Evolutionary conservation across 2,113 vertebrate species (phyloP).

Genomic region (Cheirogaleus medius): DNA sequence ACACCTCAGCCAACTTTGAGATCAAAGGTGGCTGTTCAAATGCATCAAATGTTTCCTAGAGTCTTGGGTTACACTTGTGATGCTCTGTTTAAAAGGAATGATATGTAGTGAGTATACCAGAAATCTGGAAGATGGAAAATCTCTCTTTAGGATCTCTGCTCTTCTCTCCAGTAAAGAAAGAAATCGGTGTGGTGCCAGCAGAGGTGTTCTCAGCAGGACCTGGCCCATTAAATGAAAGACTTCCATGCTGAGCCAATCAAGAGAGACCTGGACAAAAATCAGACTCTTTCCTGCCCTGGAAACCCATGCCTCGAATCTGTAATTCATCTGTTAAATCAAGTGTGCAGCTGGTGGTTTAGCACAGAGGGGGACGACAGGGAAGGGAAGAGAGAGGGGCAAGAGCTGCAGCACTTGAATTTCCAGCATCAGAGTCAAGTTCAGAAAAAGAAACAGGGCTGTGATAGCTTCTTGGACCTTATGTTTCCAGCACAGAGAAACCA

Average conservation of each 20-base stretch:
- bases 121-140: not conserved
- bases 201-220: constrained; percentile 68
- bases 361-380: constrained; percentile 45
- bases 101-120: not conserved
- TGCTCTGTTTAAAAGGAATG: constrained; percentile 49
- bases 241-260: constrained; percentile 72
- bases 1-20: not conserved
- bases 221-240: constrained; percentile 67
- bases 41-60: not conserved
- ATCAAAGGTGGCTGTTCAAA: not conserved
- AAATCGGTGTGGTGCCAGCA: constrained; percentile 47
- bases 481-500: constrained; percentile 74
- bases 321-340: constrained; percentile 76
- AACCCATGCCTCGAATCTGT: constrained; percentile 75
- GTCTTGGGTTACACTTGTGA: not conserved
- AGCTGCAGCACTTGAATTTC: constrained; percentile 62
- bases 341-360: constrained; percentile 60
- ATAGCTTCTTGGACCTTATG: constrained; percentile 58
- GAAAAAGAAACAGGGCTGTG: constrained; percentile 47
- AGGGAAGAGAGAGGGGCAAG: not conserved
- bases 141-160: constrained; percentile 29
- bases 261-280: constrained; percentile 73
- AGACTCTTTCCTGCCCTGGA: constrained; percentile 70
- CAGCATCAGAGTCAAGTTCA: constrained; percentile 62
- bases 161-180: constrained; percentile 39